Evolutionary conservation across 1,140 invertebrate genomes (phyloP), one percentile per base, ranked within the genome.

Genomic region (Harpegnathos saltator): DNA sequence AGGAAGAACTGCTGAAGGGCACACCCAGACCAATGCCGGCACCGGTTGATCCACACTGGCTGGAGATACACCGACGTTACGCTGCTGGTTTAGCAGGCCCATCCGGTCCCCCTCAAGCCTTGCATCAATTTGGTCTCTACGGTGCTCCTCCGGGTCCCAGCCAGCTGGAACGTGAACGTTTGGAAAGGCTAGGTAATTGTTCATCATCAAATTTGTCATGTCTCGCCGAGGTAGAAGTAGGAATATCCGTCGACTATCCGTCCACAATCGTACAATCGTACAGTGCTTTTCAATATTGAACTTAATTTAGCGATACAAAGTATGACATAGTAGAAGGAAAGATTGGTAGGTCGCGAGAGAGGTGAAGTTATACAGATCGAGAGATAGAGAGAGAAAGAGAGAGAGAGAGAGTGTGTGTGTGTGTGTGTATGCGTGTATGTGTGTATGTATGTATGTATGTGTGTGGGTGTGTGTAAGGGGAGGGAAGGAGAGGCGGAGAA

Each of bases 41-140:
- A 54, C 94, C 96, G 1, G 95, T 98, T 65, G 98, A 99, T 93
- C 97, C 97, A 0, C 98, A 98, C 91, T 99, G 98, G 98, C 92
- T 99, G 68, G 98, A 99, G 90, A 96, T 98, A 89, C 98, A 98
- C 90, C 95, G 98, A 86, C 95, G 98, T 83, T 94, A 94, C 62
- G 92, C 93, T 0, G 91, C 91, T 12, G 90, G 93, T 50, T 72
- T 93, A 1, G 90, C 93, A 4, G 94, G 93, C 74, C 94, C 94
- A 7, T 93, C 93, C 0, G 93, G 91, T 48, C 93, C 93, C 5
- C 93, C 92, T 95, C 97, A 93, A 92, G 95, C 74, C 91, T 94
- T 94, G 91, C 97, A 94, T 92, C 96, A 94, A 92, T 97, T 95
- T 88, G 95, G 95, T 11, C 92, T 96, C 0, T 96, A 96, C 73